Evolutionary conservation across 2,113 vertebrate genomes (phyloP).

Genomic region (Rhadina sibilatrix): DNA sequence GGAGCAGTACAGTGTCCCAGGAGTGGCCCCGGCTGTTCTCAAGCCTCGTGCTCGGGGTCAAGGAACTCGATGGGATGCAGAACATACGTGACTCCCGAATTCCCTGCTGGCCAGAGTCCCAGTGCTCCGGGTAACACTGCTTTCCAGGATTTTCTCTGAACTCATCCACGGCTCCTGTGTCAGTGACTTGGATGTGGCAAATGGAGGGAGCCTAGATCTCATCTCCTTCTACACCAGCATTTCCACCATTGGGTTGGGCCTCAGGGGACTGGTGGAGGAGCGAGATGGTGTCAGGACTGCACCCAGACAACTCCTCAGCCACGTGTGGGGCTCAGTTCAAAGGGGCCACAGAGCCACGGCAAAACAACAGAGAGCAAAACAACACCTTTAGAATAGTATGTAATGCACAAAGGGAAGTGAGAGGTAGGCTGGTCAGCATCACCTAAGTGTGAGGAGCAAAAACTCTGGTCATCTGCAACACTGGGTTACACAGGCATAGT

Average conservation of each 20-base stretch:
- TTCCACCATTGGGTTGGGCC: not conserved
- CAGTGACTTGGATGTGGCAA: constrained; percentile 22
- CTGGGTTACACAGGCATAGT: not conserved
- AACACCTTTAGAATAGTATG: not conserved
- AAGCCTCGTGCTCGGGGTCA: not conserved
- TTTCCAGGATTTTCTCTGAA: constrained; percentile 61
- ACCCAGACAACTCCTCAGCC: not conserved
- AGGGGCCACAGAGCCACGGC: not conserved
- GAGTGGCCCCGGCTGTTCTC: rapidly evolving
- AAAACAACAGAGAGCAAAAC: not conserved
- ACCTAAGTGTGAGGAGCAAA: not conserved
- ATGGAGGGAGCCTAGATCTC: not conserved
- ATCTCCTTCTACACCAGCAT: not conserved
- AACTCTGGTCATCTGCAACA: not conserved
- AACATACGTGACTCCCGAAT: constrained; percentile 31
- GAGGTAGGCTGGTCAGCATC: not conserved
- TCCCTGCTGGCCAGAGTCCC: constrained; percentile 30
- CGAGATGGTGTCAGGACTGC: not conserved
- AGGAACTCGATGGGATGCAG: constrained; percentile 4
- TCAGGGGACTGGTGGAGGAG: not conserved
- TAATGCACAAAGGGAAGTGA: not conserved
- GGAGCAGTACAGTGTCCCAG: not conserved
- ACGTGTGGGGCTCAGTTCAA: rapidly evolving
- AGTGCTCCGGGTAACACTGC: not conserved
- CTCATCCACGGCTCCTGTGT: not conserved